phyloP scores from a whole-genome alignment of 1,140 invertebrate species.

The Megalopta genalis region DNA sequence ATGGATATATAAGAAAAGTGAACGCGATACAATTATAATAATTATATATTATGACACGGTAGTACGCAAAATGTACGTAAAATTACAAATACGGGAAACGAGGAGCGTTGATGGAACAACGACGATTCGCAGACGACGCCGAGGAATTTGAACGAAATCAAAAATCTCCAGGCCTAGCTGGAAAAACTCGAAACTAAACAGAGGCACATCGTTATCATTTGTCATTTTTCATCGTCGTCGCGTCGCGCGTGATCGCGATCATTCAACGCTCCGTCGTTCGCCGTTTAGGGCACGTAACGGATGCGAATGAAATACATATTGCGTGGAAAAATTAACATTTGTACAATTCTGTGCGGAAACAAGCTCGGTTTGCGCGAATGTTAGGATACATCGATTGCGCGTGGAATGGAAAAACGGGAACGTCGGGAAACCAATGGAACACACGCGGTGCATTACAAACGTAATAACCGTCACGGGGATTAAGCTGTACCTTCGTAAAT shows the following conservation, averaged over 20 bases:
- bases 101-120: not conserved
- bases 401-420: not conserved
- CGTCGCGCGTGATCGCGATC: too few species aligned
- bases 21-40: conserved; percentile 20
- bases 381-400: not conserved
- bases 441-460: not conserved
- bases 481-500: not conserved
- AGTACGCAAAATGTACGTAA: conserved; percentile 31
- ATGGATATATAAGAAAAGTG: conserved; percentile 31
- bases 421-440: not conserved
- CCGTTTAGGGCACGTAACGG: too few species aligned
- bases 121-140: not conserved
- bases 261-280: not conserved
- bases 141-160: not conserved
- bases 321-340: conserved; percentile 50
- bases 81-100: conserved; percentile 16
- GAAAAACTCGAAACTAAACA: conserved; percentile 36
- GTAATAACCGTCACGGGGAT: conserved; percentile 1
- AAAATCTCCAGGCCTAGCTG: not conserved
- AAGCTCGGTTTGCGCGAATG: conserved; percentile 9
- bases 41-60: conserved; percentile 24
- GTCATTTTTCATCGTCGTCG: too few species aligned
- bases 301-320: not conserved
- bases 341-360: conserved; percentile 46
- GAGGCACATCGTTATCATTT: not conserved